These are phyloP conservation scores for Gorsachius magnificus DNA, from an alignment of 2,797 vertebrate species.

Conservation along the genomic window DNA sequence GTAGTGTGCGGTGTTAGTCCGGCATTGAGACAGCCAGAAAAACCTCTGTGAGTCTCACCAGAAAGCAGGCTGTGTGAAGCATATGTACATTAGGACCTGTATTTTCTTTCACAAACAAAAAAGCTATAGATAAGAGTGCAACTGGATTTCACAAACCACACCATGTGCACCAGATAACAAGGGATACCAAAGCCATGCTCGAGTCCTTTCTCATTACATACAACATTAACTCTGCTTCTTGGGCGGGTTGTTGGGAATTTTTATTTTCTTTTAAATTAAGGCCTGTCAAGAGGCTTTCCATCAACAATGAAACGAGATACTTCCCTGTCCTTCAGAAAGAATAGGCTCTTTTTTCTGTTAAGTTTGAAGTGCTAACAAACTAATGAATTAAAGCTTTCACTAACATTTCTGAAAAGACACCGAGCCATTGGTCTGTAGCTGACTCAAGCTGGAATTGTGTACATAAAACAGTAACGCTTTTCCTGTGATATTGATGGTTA, in stretches of 20 bases:
- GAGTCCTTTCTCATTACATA: background rate
- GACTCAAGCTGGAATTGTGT: conserved; percentile 12
- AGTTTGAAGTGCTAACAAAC: conserved; percentile 67
- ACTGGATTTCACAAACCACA: background rate
- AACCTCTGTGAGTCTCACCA: background rate
- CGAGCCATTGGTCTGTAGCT: background rate
- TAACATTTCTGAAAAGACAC: background rate
- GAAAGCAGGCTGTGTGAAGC: background rate
- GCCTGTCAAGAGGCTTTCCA: background rate
- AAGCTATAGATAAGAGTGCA: background rate
- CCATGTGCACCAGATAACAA: background rate
- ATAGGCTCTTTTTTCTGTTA: conserved; percentile 27
- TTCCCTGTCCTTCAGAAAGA: conserved; percentile 33
- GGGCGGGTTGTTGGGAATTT: background rate
- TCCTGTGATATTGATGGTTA: background rate
- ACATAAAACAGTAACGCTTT: conserved; percentile 23
- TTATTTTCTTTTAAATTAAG: background rate
- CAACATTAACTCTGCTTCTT: background rate
- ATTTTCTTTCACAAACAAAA: background rate
- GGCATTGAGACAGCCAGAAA: background rate
- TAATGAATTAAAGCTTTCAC: conserved; percentile 48
- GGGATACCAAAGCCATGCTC: background rate
- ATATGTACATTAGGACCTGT: background rate
- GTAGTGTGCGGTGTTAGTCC: no score
- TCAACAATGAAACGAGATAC: background rate